A percentile compares a stretch with the other conserved stretches of the same genome.
Evolutionary conservation across 2,113 vertebrate species (phyloP).

Genomic region (Melospiza georgiana): DNA sequence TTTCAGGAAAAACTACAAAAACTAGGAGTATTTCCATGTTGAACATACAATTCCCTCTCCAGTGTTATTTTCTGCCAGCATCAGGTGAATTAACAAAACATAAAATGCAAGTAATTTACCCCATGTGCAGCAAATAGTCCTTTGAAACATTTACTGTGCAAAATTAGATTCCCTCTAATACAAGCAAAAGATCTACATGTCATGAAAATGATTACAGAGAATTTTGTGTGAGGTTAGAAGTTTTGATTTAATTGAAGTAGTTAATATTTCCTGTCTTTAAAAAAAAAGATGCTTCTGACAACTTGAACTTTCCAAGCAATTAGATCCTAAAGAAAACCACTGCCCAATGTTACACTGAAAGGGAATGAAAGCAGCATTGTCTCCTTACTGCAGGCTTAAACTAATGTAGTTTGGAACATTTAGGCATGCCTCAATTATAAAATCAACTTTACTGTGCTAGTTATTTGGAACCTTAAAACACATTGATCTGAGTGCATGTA

Average conservation of each 20-base stretch:
- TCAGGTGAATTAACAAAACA: conserved; percentile 42
- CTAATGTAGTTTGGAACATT: neutral
- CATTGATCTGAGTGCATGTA: neutral
- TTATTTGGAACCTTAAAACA: neutral
- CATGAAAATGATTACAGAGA: neutral
- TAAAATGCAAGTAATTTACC: conserved; percentile 39
- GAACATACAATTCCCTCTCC: neutral
- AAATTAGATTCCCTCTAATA: conserved; percentile 54
- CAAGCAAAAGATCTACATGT: neutral
- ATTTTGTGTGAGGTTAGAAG: neutral
- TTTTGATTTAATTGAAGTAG: conserved; percentile 31
- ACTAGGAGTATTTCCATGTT: neutral
- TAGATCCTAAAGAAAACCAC: neutral
- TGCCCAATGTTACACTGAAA: neutral
- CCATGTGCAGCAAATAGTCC: conserved; percentile 11
- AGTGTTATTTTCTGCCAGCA: conserved; percentile 26
- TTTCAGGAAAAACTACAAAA: conserved; percentile 27
- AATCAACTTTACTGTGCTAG: neutral
- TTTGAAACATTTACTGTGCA: conserved; percentile 27
- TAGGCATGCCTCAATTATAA: neutral
- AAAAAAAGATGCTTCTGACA: neutral
- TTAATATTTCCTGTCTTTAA: neutral
- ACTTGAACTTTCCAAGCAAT: neutral
- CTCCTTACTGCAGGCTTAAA: neutral
- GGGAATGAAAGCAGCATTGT: neutral